These are phyloP conservation scores for Spisula solida DNA, from an alignment of 2,888 invertebrate species.

Conservation along the genomic window DNA sequence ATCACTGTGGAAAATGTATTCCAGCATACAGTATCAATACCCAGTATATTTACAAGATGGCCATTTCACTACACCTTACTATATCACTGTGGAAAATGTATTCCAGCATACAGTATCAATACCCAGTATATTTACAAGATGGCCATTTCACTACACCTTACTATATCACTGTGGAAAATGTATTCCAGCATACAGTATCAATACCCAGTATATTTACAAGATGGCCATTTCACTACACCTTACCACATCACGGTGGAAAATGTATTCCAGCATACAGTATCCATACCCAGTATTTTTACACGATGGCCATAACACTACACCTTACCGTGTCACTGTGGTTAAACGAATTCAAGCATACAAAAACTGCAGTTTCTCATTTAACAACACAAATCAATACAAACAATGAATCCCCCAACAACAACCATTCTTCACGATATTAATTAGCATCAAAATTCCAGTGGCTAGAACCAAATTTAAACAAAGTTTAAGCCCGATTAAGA, in stretches of 20 bases:
- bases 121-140: too few relatives aligned
- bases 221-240: neutral
- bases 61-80: neutral
- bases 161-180: neutral
- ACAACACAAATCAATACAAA: constrained; percentile 14
- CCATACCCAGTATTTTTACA: too few relatives aligned
- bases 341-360: constrained; percentile 12
- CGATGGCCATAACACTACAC: neutral
- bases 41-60: too few relatives aligned
- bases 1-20: neutral
- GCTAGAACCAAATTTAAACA: constrained; percentile 4
- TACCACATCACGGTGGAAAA: neutral
- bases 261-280: neutral
- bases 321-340: neutral
- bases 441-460: constrained; percentile 3
- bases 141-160: neutral
- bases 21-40: neutral
- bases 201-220: too few relatives aligned
- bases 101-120: neutral
- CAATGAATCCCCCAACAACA: neutral
- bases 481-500: neutral
- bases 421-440: neutral
- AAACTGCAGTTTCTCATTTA: constrained; percentile 1
- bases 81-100: neutral
- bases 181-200: neutral